A percentile compares a stretch with the other conserved stretches of the same genome.
Conservation (phyloP, 1,140 invertebrate genomes). For the Rhyacophila brunnea region DNA sequence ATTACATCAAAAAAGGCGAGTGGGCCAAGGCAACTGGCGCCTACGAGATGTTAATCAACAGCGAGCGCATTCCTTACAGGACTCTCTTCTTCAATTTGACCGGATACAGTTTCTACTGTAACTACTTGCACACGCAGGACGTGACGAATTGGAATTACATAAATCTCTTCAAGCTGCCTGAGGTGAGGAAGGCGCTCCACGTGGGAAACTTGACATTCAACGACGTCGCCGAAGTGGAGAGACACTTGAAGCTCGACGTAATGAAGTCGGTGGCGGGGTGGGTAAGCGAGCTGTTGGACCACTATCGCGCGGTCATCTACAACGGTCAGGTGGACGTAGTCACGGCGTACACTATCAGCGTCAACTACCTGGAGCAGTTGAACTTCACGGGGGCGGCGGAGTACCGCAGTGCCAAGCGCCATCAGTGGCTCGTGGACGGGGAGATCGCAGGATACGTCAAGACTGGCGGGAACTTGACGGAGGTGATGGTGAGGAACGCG, state of each 20-base stretch:
- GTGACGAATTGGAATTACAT: constrained; percentile 44
- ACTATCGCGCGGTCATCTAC: constrained; percentile 73
- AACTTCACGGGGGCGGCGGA: constrained; percentile 65
- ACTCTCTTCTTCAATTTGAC: constrained; percentile 78
- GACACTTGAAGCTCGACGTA: constrained; percentile 72
- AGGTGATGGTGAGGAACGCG: constrained; percentile 78
- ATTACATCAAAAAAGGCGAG: constrained; percentile 61
- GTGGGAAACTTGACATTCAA: constrained; percentile 77
- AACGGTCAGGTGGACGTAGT: constrained; percentile 86
- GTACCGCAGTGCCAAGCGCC: constrained; percentile 64
- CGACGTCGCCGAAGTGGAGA: constrained; percentile 60
- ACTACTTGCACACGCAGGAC: constrained; percentile 66
- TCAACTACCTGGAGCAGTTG: constrained; percentile 68
- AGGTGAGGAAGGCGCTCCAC: constrained; percentile 72
- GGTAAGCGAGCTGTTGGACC: constrained; percentile 66
- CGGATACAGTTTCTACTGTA: constrained; percentile 76
- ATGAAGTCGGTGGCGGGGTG: constrained; percentile 79
- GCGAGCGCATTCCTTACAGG: constrained; percentile 62
- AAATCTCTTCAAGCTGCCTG: constrained; percentile 59
- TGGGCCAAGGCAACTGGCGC: constrained; percentile 66
- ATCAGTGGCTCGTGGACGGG: constrained; percentile 66
- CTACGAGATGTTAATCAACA: constrained; percentile 72
- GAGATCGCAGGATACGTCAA: constrained; percentile 79
- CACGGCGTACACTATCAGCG: constrained; percentile 75
- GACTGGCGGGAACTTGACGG: constrained; percentile 68